Evolutionary conservation across 2,113 vertebrate species (phyloP).

Genomic region (Chlamydotis undulata): DNA sequence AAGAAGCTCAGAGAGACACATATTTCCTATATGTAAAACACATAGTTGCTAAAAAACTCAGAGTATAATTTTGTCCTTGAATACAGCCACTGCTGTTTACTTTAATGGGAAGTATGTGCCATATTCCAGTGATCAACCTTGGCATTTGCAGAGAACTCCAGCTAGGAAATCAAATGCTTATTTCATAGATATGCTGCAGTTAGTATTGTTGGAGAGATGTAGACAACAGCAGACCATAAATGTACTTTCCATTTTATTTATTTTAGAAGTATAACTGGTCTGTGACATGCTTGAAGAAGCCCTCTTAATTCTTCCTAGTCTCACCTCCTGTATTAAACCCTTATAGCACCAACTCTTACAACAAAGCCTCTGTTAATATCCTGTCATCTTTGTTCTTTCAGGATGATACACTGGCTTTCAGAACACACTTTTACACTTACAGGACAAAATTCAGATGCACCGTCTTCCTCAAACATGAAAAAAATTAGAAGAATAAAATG

Average conservation of each 20-base stretch:
- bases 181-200: neutral
- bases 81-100: neutral
- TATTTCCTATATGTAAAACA: neutral
- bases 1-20: neutral
- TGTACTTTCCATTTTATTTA: neutral
- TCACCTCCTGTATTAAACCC: neutral
- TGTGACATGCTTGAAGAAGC: neutral
- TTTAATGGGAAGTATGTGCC: neutral
- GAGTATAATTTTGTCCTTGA: constrained; percentile 16
- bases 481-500: neutral
- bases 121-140: constrained; percentile 9
- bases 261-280: neutral
- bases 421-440: neutral
- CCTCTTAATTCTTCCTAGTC: neutral
- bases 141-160: constrained; percentile 24
- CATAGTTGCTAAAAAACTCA: neutral
- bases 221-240: neutral
- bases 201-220: neutral
- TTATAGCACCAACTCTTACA: neutral
- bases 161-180: constrained; percentile 41
- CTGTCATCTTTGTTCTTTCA: neutral
- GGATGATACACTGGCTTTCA: neutral
- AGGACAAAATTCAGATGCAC: neutral
- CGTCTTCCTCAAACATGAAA: neutral
- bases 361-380: neutral